Base-by-base conservation (phyloP, 2,113 vertebrate genomes). In the Nipponia nippon region DNA sequence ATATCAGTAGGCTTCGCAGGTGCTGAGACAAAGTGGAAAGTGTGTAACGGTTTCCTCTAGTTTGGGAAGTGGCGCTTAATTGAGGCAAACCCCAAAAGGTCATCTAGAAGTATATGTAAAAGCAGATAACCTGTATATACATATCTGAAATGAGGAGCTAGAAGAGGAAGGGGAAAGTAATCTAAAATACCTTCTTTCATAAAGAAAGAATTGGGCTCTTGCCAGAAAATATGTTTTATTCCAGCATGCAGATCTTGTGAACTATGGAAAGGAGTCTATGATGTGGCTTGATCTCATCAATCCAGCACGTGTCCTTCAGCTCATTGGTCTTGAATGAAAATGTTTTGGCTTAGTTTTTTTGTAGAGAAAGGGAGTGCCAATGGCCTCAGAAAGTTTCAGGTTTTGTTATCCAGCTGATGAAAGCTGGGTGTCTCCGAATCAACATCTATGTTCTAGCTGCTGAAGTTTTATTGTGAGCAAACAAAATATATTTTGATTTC, bases 1-100 rank as follows among this genome's bases (percentile, higher is more conserved):
- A 16, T 81, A 82, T 88, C 88, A 82, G 88, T 40, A 17, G 7
- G 32, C 40, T 91, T 53, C 87, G 93, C 94, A 97, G 95, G 83
- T 97, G 97, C 85, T 91, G 81, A 71, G 75, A 56, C 58, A 69
- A 86, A 95, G 76, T 75, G 56, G 65, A 42, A 90, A 55, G 34
- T 23, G 22, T 47, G 52, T 26, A 52, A 86, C 66, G 23, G n/a
- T 88, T 96, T 95, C 86, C 69, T 95, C 63, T 19, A 32, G 46
- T 36, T 52, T 66, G 61, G 85, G 59, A 73, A 95, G 47, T 21
- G 34, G 40, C 8, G 15, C 46, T 87, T 86, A 79, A 67, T 0
- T 40, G 32, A 94, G 53, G n/a, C 61, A 81, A 89, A 94, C 21
- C 42, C 53, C 67, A 53, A 67, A 93, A 96, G 50, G 44, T 89